Conservation (phyloP, 2,797 vertebrate genomes). For the Cercopithecus petaurista region DNA sequence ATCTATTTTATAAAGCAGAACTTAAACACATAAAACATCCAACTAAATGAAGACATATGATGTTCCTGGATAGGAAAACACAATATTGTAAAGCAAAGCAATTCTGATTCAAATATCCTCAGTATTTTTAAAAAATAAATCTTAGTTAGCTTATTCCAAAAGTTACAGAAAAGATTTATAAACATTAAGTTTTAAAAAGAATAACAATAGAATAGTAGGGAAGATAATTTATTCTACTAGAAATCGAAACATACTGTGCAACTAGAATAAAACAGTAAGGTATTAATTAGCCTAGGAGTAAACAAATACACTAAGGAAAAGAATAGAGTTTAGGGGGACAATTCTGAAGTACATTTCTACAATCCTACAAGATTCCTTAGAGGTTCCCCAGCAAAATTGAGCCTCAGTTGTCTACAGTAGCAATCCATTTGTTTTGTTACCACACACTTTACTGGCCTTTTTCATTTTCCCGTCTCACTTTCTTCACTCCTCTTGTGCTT, state of each 20-base stretch:
- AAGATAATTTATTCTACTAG: not conserved
- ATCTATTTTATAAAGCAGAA: not conserved
- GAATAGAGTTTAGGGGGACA: not conserved
- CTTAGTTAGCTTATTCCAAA: not conserved
- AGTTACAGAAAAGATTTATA: not conserved
- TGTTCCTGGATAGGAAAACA: not conserved
- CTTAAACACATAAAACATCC: not conserved
- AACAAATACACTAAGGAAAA: not conserved
- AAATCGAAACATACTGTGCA: not conserved
- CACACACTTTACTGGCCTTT: not conserved
- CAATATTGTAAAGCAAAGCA: not conserved
- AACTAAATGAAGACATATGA: not conserved
- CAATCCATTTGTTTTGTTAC: not conserved
- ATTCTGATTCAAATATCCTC: not conserved
- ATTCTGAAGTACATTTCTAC: slow-evolving; percentile 11
- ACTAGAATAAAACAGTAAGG: not conserved
- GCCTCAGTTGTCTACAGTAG: not conserved
- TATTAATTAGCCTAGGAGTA: not conserved
- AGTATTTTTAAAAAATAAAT: not conserved
- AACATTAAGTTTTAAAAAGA: slow-evolving; percentile 1
- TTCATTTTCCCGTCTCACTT: not conserved
- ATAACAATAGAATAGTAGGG: not conserved
- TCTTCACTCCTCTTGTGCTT: not conserved
- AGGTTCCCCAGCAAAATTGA: not conserved
- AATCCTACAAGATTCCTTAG: not conserved